Evolutionary conservation across 2,888 invertebrate species (phyloP).

Genomic region (Andrena flavipes): DNA sequence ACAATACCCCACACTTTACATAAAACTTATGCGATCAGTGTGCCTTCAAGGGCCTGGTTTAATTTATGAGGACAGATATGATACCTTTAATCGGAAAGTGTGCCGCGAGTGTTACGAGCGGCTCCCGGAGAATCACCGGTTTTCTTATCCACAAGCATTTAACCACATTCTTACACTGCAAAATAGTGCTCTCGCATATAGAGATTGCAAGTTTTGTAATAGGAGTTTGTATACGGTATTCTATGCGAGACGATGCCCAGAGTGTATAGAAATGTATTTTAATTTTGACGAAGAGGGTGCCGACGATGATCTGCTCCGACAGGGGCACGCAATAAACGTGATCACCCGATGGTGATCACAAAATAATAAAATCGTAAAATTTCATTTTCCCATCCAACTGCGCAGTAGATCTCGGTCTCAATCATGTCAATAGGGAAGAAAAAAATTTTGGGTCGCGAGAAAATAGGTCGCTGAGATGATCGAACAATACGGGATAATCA

Average conservation of each 20-base stretch:
- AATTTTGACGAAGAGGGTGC: fast-evolving
- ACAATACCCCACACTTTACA: fast-evolving
- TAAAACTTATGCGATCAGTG: fast-evolving
- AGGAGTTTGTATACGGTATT: fast-evolving
- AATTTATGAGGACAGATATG: fast-evolving
- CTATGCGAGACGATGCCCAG: fast-evolving
- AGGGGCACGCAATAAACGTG: too few species aligned
- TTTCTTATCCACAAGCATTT: fast-evolving
- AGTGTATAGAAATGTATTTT: too few species aligned
- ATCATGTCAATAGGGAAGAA: too few species aligned
- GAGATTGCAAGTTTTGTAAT: too few species aligned
- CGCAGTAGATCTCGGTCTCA: too few species aligned
- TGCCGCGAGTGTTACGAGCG: fast-evolving
- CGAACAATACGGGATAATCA: too few species aligned
- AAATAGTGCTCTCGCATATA: fast-evolving
- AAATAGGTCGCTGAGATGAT: too few species aligned
- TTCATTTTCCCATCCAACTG: too few species aligned
- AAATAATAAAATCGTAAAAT: too few species aligned
- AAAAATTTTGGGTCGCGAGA: too few species aligned
- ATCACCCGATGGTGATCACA: too few species aligned
- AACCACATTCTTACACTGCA: fast-evolving
- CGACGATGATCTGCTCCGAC: fast-evolving
- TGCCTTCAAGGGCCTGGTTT: fast-evolving
- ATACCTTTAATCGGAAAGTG: fast-evolving
- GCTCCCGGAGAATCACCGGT: fast-evolving